These are phyloP conservation scores for Apteryx mantelli DNA, from an alignment of 2,113 vertebrate genomes.

Conservation along the genomic window DNA sequence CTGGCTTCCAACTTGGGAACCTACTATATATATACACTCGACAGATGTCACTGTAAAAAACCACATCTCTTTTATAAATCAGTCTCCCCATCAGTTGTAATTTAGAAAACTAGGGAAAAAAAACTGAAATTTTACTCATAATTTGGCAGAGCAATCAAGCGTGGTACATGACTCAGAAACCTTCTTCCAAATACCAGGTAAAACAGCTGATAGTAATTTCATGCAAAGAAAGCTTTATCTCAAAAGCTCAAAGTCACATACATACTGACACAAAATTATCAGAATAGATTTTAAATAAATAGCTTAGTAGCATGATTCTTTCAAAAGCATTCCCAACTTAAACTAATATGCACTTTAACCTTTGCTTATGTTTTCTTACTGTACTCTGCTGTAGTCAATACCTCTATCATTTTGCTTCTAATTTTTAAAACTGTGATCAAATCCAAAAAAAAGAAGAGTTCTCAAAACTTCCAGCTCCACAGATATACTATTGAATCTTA, in stretches of 20 bases:
- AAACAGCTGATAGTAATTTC: neutral
- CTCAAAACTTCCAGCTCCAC: neutral
- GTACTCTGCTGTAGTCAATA: neutral
- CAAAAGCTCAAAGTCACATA: neutral
- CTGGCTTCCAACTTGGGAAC: conserved; percentile 17
- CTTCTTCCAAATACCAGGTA: neutral
- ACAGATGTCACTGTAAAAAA: conserved; percentile 9
- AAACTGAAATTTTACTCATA: neutral
- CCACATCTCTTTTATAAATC: neutral
- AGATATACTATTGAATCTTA: neutral
- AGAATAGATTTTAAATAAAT: neutral
- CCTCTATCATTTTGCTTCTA: neutral
- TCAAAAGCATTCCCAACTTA: neutral
- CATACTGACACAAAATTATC: neutral
- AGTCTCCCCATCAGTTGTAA: neutral
- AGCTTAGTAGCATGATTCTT: neutral
- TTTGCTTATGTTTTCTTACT: neutral
- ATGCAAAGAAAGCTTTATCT: neutral
- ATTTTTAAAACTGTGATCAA: neutral
- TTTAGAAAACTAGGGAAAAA: neutral
- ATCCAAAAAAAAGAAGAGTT: neutral
- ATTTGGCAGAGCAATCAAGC: neutral
- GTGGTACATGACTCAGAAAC: neutral
- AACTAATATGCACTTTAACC: neutral
- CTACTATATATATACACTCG: neutral